phyloP scores from a whole-genome alignment of 2,113 vertebrate species.

The Brachyistius frenatus region DNA sequence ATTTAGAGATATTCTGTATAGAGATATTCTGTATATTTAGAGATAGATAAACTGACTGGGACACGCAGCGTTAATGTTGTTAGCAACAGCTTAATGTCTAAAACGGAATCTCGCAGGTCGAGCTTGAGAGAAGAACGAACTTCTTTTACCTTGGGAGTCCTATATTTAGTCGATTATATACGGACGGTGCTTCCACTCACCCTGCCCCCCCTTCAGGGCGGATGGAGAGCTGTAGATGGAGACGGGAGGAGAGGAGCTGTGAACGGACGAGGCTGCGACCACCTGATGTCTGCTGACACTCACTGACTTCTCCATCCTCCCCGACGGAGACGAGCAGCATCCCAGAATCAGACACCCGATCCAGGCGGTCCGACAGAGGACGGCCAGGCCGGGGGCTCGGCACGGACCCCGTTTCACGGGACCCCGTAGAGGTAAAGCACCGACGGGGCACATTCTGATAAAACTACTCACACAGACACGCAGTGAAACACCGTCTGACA shows the following conservation, averaged over 20 bases:
- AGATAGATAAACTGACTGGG: no score
- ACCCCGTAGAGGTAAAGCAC: neutral
- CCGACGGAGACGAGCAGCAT: neutral
- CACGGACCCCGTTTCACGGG: slow-evolving; percentile 9
- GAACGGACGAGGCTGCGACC: neutral
- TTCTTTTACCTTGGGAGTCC: no score
- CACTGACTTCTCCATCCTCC: slow-evolving; percentile 13
- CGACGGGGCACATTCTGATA: slow-evolving; percentile 21
- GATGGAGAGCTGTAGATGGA: slow-evolving; percentile 32
- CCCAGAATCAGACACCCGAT: slow-evolving; percentile 52
- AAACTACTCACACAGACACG: neutral
- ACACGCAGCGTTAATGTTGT: no score
- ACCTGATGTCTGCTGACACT: neutral
- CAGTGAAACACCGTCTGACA: slow-evolving; percentile 2
- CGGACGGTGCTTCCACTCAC: slow-evolving; percentile 39
- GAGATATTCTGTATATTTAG: no score
- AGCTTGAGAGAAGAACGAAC: no score
- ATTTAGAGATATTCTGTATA: no score
- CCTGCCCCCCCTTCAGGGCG: slow-evolving; percentile 38
- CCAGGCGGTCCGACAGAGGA: slow-evolving; percentile 40
- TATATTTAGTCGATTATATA: no score
- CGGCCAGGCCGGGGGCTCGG: slow-evolving; percentile 5
- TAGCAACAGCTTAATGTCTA: no score
- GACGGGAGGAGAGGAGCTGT: neutral
- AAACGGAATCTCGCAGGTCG: no score